These are phyloP conservation scores for Plecturocebus donacophilus DNA, from an alignment of 2,113 vertebrate species.

Conservation along the genomic window DNA sequence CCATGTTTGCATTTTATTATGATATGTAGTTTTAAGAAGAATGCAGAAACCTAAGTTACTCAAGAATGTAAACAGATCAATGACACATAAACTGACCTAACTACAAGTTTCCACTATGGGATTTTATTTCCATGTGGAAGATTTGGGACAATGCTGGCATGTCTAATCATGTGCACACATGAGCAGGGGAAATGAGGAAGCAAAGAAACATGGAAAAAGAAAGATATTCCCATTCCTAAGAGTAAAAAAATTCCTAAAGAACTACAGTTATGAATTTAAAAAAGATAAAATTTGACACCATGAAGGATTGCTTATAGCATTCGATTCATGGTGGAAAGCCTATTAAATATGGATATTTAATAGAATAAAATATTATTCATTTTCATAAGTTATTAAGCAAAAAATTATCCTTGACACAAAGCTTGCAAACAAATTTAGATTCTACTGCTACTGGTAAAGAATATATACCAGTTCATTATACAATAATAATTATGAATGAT, in stretches of 20 bases:
- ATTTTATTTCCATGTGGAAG: not conserved
- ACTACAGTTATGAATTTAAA: not conserved
- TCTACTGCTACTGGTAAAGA: not conserved
- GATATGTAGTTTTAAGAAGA: not conserved
- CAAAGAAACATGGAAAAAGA: not conserved
- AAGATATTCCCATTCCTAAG: not conserved
- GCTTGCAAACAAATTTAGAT: not conserved
- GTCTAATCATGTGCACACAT: not conserved
- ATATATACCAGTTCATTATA: no score
- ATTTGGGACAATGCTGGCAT: not conserved
- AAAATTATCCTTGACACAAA: not conserved
- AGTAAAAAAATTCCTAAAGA: not conserved
- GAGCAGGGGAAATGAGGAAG: not conserved
- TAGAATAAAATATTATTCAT: not conserved
- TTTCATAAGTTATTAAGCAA: not conserved
- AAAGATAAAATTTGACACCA: not conserved
- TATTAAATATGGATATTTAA: not conserved
- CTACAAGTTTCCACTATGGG: rapidly evolving
- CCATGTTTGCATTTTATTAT: not conserved
- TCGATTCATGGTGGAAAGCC: not conserved
- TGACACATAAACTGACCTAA: not conserved
- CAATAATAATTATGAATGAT: not conserved
- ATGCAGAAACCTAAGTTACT: not conserved
- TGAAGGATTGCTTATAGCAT: not conserved
- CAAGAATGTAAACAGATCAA: not conserved